Percentiles rank a stretch among this genome's conserved stretches.
Conservation (phyloP, 2,888 invertebrate genomes). For the Norana najaformis region DNA sequence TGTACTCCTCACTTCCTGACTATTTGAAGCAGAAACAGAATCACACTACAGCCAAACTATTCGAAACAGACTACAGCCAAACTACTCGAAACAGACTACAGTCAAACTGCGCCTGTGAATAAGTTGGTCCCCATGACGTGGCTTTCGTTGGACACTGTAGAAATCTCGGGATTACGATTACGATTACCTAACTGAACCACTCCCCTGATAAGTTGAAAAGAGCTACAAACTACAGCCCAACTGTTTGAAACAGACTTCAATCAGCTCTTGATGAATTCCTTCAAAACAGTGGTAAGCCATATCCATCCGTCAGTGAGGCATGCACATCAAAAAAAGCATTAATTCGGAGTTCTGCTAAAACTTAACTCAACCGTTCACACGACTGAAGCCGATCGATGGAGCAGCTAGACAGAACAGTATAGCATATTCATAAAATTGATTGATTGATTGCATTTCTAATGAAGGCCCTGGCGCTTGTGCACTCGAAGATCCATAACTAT, state of each 20-base stretch:
- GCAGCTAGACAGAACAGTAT: neutral
- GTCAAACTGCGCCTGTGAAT: no score
- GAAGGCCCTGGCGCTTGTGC: neutral
- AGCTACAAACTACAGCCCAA: neutral
- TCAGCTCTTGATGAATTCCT: neutral
- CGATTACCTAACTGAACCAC: no score
- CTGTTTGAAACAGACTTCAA: neutral
- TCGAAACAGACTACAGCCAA: no score
- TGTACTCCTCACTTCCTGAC: no score
- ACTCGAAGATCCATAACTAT: neutral
- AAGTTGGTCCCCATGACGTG: no score
- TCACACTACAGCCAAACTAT: no score
- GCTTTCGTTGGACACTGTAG: no score
- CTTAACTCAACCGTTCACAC: neutral
- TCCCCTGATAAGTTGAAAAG: no score
- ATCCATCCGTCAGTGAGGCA: neutral
- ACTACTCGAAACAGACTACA: no score
- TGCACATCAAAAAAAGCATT: neutral
- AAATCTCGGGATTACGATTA: no score
- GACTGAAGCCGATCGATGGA: neutral
- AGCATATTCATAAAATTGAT: constrained; percentile 13
- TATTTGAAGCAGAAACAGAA: no score
- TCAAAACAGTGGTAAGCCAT: neutral
- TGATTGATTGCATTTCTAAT: constrained; percentile 13
- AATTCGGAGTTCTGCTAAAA: neutral